Conservation (phyloP, 1,140 invertebrate genomes). For the Drosophila punjabiensis region DNA sequence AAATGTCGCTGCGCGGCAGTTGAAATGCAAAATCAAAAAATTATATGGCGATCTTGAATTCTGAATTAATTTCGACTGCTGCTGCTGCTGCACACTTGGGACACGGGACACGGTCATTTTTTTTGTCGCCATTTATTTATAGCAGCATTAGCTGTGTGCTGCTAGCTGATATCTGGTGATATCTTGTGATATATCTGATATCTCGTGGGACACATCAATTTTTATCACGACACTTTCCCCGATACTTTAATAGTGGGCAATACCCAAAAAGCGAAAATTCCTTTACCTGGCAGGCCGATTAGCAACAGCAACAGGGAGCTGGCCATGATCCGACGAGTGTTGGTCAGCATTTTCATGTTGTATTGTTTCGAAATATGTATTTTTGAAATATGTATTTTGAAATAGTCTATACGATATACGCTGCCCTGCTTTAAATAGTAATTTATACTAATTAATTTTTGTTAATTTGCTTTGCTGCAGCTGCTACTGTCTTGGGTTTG, state of each 20-base stretch:
- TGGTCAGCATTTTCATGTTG: constrained; percentile 16
- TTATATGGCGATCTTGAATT: constrained; percentile 50
- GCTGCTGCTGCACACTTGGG: constrained; percentile 17
- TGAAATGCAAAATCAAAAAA: constrained; percentile 43
- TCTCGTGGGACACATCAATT: constrained; percentile 17
- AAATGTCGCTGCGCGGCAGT: constrained; percentile 21
- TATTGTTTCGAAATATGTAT: constrained; percentile 39
- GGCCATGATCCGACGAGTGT: constrained; percentile 38
- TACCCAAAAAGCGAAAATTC: constrained; percentile 3
- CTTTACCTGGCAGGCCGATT: constrained; percentile 69
- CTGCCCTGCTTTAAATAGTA: constrained; percentile 27
- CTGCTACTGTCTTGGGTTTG: constrained; percentile 13
- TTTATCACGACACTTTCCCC: constrained; percentile 69
- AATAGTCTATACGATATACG: background rate
- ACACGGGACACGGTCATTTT: constrained; percentile 10
- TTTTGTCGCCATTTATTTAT: constrained; percentile 33
- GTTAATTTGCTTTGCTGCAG: background rate
- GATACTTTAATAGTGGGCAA: constrained; percentile 23
- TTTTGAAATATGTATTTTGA: constrained; percentile 6
- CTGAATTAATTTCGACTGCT: constrained; percentile 28
- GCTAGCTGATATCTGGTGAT: constrained; percentile 32
- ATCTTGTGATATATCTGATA: constrained; percentile 12
- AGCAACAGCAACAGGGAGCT: constrained; percentile 58
- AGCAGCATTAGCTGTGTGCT: background rate
- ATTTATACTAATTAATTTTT: constrained; percentile 37